A percentile compares a stretch with the other conserved stretches of the same genome.
Evolutionary conservation across 2,113 vertebrate genomes (phyloP).

Genomic region (Triplophysa rosa): DNA sequence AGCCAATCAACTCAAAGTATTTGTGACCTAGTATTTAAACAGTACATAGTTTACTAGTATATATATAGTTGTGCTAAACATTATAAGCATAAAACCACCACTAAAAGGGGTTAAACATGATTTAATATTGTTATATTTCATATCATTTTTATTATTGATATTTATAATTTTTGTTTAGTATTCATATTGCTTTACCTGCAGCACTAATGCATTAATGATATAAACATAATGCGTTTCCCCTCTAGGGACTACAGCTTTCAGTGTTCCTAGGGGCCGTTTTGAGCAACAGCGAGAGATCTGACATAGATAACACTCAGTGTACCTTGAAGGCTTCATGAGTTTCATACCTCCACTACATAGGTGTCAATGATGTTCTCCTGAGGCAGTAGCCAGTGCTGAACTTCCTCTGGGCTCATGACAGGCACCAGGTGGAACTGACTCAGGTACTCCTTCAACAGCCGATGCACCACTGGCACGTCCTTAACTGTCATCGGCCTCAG

Average conservation of each 20-base stretch:
- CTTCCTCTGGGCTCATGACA: constrained; percentile 87
- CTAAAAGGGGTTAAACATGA: too few relatives aligned
- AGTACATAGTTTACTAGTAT: too few relatives aligned
- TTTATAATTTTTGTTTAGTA: too few relatives aligned
- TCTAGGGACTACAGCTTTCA: too few relatives aligned
- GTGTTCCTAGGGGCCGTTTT: neutral
- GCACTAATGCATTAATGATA: too few relatives aligned
- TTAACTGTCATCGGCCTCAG: constrained; percentile 89
- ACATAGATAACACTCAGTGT: neutral
- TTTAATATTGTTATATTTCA: too few relatives aligned
- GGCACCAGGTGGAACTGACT: constrained; percentile 91
- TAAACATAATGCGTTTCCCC: too few relatives aligned
- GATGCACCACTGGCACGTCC: constrained; percentile 86
- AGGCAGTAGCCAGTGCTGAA: constrained; percentile 94
- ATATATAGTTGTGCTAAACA: too few relatives aligned
- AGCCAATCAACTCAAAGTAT: neutral
- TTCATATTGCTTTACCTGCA: too few relatives aligned
- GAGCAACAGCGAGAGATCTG: neutral
- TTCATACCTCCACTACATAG: constrained; percentile 89
- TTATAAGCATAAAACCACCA: too few relatives aligned
- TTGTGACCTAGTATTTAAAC: neutral
- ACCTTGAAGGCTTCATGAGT: neutral
- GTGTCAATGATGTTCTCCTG: constrained; percentile 97
- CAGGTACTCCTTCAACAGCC: constrained; percentile 85
- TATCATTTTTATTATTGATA: too few relatives aligned